A percentile compares a stretch with the other conserved stretches of the same genome.
Evolutionary conservation across 2,888 invertebrate species (phyloP).

Genomic region (Sarcophaga caerulescens): DNA sequence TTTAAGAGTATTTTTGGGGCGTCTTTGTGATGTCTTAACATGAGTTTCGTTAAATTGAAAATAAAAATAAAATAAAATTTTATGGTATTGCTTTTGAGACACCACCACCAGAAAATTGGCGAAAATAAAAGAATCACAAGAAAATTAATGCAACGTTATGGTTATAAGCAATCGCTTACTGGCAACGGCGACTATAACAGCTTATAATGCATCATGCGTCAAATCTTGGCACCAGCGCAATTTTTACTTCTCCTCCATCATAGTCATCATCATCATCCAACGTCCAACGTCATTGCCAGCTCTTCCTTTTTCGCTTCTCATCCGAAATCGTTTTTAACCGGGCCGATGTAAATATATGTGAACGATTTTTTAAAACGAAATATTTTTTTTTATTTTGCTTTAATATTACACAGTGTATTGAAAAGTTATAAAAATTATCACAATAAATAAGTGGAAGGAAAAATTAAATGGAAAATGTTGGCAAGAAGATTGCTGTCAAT

Average conservation of each 20-base stretch:
- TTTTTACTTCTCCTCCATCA: slow-evolving; percentile 27
- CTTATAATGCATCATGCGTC: slow-evolving; percentile 64
- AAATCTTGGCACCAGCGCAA: slow-evolving; percentile 59
- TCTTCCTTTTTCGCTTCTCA: not conserved
- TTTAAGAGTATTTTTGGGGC: slow-evolving; percentile 40
- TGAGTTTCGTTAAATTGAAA: slow-evolving; percentile 67
- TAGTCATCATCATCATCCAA: slow-evolving; percentile 2
- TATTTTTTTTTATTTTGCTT: too few relatives aligned
- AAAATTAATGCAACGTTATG: slow-evolving; percentile 27
- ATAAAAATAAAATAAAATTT: slow-evolving; percentile 69
- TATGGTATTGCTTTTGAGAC: slow-evolving; percentile 66
- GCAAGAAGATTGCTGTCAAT: too few relatives aligned
- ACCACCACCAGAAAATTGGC: slow-evolving; percentile 63
- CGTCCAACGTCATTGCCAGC: not conserved
- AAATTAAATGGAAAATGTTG: too few relatives aligned
- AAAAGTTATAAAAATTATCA: too few relatives aligned
- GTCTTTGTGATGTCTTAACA: slow-evolving; percentile 66
- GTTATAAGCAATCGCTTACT: slow-evolving; percentile 29
- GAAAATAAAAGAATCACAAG: not conserved
- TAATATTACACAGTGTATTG: slow-evolving; percentile 17
- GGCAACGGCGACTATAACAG: slow-evolving; percentile 45
- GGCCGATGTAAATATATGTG: slow-evolving; percentile 21
- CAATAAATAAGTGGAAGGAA: too few relatives aligned
- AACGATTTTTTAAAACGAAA: slow-evolving; percentile 13
- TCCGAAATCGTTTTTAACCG: slow-evolving; percentile 17